Evolutionary conservation across 2,113 vertebrate genomes (phyloP).

Genomic region (Chloropsis hardwickii): DNA sequence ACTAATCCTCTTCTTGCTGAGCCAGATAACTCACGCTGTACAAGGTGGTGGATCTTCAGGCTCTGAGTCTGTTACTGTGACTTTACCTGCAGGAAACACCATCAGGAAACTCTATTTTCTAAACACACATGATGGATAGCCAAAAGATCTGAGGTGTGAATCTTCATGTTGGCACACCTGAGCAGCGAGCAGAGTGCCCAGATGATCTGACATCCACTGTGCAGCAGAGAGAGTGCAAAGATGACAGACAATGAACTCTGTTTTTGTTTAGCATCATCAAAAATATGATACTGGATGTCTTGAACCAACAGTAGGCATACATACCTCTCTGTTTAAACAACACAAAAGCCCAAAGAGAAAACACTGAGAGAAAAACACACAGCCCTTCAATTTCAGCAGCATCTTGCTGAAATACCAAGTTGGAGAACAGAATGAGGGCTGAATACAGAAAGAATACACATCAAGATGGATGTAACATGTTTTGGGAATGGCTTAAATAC

Average conservation of each 20-base stretch:
- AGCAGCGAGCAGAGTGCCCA: not conserved
- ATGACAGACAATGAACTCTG: not conserved
- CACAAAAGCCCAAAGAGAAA: not conserved
- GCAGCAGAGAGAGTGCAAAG: not conserved
- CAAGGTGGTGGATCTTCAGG: rapidly evolving
- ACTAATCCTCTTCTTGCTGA: not conserved
- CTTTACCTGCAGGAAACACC: not conserved
- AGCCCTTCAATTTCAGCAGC: not conserved
- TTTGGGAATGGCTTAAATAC: not conserved
- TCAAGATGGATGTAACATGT: not conserved
- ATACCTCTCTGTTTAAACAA: not conserved
- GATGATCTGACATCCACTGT: not conserved
- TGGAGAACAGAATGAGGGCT: not conserved
- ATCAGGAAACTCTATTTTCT: not conserved
- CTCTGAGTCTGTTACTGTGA: not conserved
- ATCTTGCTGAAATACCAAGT: not conserved
- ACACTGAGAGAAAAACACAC: not conserved
- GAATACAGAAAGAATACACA: not conserved
- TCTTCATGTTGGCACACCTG: not conserved
- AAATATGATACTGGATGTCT: not conserved
- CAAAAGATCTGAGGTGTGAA: not conserved
- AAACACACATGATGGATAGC: rapidly evolving
- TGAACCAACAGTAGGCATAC: not conserved
- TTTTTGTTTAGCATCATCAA: not conserved
- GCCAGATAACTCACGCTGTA: not conserved